Percentiles rank a stretch among this genome's conserved stretches.
Conservation (phyloP, 2,113 vertebrate genomes). For the Cebus imitator region DNA sequence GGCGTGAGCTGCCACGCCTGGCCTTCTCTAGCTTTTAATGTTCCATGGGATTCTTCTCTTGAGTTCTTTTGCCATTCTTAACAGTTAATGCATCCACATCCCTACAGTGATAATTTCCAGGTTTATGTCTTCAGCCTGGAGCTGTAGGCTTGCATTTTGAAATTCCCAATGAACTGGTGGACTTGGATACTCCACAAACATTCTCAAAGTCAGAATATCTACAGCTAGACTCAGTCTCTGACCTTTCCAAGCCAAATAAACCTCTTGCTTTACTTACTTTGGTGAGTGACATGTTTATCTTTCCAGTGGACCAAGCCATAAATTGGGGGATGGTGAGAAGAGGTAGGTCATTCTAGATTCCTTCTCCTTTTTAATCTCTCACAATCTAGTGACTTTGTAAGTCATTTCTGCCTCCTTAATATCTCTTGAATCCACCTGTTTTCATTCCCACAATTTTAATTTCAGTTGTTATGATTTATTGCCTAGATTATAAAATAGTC, state of each 20-base stretch:
- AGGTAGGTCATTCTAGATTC: background rate
- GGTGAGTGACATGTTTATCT: background rate
- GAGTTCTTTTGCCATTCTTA: background rate
- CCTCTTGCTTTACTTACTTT: background rate
- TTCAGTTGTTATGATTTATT: background rate
- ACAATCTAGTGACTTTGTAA: background rate
- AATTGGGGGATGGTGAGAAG: too few species aligned
- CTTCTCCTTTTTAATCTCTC: background rate
- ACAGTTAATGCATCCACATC: background rate
- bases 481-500: background rate
- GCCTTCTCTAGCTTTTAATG: background rate
- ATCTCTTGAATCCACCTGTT: background rate
- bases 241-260: background rate
- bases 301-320: background rate
- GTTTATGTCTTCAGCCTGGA: background rate
- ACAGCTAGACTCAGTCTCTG: background rate
- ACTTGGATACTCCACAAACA: background rate
- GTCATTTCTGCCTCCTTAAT: background rate
- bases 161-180: background rate
- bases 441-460: background rate
- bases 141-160: background rate
- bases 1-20: too few species aligned
- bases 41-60: background rate
- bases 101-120: background rate
- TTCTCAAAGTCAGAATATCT: background rate